Percentiles rank a stretch among this genome's conserved stretches.
Evolutionary conservation across 2,113 vertebrate species (phyloP).

Genomic region (Vulpes vulpes): DNA sequence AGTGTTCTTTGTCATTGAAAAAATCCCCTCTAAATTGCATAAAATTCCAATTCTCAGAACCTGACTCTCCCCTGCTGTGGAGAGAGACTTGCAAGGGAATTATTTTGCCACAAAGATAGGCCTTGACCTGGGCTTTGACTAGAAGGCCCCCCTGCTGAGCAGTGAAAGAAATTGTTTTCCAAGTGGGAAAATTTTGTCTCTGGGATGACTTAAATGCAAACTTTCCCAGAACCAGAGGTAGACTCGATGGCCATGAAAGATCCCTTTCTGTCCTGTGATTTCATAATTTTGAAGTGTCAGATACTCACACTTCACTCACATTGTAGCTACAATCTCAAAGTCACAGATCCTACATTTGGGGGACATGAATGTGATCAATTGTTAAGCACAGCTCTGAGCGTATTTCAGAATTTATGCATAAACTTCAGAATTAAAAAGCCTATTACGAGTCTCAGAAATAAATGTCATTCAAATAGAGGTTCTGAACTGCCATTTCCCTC

Average conservation of each 20-base stretch:
- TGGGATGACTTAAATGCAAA: neutral
- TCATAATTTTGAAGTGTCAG: neutral
- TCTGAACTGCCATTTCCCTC: neutral
- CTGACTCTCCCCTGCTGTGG: neutral
- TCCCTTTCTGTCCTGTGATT: neutral
- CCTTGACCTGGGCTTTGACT: constrained; percentile 53
- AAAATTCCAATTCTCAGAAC: neutral
- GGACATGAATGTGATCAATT: neutral
- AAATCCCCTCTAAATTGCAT: neutral
- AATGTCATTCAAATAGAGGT: neutral
- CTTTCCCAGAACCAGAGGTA: constrained; percentile 28
- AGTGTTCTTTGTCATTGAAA: neutral
- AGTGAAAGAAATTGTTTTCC: constrained; percentile 46
- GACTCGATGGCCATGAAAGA: neutral
- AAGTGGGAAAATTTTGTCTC: constrained; percentile 8
- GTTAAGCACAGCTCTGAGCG: neutral
- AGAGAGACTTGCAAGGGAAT: neutral
- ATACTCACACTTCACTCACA: neutral
- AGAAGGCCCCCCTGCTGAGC: constrained; percentile 29
- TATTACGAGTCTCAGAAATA: neutral
- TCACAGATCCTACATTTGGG: neutral
- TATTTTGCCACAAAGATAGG: constrained; percentile 19
- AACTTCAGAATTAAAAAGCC: neutral
- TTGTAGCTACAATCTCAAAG: neutral
- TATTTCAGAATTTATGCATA: neutral